phyloP scores from a whole-genome alignment of 2,888 invertebrate species.

The Andrena haemorrhoa region DNA sequence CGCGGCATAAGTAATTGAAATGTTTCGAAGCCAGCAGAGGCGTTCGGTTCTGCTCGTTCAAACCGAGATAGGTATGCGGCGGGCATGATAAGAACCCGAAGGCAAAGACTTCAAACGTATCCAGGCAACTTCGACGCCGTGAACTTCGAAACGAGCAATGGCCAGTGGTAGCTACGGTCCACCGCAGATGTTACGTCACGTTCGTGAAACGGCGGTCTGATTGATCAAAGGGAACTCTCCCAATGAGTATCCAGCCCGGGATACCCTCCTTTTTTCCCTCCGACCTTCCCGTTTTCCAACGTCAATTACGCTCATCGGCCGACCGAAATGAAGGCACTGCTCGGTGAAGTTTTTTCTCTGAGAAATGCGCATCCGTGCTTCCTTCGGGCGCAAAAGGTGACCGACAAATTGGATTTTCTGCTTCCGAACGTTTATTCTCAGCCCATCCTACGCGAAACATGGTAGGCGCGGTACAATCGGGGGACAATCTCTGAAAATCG shows the following conservation, averaged over 20 bases:
- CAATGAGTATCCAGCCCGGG: constrained; percentile 38
- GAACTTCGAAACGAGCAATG: constrained; percentile 51
- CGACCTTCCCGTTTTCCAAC: constrained; percentile 19
- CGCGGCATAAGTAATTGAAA: constrained; percentile 70
- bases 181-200: constrained; percentile 68
- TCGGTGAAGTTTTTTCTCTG: constrained; percentile 51
- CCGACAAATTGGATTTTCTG: constrained; percentile 44
- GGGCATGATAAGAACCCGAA: constrained; percentile 56
- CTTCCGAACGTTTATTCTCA: constrained; percentile 26
- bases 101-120: constrained; percentile 62
- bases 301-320: constrained; percentile 60
- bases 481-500: not conserved
- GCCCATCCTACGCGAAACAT: not conserved
- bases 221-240: constrained; percentile 69
- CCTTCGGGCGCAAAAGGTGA: constrained; percentile 20
- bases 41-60: constrained; percentile 34
- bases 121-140: constrained; percentile 49
- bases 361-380: constrained; percentile 30
- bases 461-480: not conserved
- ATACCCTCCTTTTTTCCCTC: constrained; percentile 17
- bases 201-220: constrained; percentile 61
- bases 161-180: constrained; percentile 42
- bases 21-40: constrained; percentile 59
- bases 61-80: constrained; percentile 38
- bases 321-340: constrained; percentile 47